phyloP scores from a whole-genome alignment of 1,140 invertebrate genomes.

The Trypoxylus dichotomus region DNA sequence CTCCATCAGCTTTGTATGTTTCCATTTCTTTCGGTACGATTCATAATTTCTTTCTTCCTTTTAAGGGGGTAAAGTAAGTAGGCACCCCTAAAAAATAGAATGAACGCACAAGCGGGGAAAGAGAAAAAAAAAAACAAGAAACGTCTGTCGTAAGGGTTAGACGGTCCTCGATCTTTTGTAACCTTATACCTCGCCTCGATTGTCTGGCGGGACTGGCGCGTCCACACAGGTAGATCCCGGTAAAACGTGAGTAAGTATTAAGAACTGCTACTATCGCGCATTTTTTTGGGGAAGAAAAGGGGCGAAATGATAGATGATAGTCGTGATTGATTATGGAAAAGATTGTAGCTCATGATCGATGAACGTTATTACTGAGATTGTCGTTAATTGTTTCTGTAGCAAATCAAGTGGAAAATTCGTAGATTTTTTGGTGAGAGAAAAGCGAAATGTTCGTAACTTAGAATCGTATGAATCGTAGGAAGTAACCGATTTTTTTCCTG shows the following conservation, averaged over 20 bases:
- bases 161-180: neutral
- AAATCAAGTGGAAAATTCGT: neutral
- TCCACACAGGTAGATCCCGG: too few relatives aligned
- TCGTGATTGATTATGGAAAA: neutral
- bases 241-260: too few relatives aligned
- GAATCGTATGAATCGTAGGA: neutral
- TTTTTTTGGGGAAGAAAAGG: too few relatives aligned
- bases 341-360: neutral
- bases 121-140: neutral
- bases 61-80: neutral
- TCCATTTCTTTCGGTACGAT: neutral
- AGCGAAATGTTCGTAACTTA: neutral
- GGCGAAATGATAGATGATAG: neutral
- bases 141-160: conserved; percentile 5
- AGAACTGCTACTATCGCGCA: too few relatives aligned
- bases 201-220: too few relatives aligned
- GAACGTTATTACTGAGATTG: neutral
- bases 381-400: neutral
- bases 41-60: too few relatives aligned
- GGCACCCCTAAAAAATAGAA: neutral
- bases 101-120: too few relatives aligned
- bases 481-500: neutral
- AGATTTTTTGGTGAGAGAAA: neutral
- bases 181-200: neutral
- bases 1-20: neutral